phyloP scores from a whole-genome alignment of 64 coral and sea anemone genomes.

The Pocillopora damicornis region DNA sequence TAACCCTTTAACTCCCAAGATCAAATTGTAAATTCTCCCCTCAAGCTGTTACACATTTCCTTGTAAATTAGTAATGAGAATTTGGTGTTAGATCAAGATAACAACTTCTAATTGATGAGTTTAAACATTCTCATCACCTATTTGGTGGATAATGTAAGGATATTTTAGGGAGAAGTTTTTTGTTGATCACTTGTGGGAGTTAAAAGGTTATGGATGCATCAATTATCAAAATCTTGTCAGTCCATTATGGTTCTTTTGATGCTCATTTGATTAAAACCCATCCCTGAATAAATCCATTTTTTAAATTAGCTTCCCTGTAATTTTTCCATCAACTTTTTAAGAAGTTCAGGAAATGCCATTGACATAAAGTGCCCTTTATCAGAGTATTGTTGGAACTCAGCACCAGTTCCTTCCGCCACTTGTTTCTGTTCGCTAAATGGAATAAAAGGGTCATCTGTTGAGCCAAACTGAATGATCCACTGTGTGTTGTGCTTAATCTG shows the following conservation, averaged over 20 bases:
- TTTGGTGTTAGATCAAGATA: too few species aligned
- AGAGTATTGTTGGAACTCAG: slow-evolving; percentile 66
- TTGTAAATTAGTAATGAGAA: too few species aligned
- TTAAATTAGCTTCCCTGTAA: slow-evolving; percentile 18
- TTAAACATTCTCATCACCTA: too few species aligned
- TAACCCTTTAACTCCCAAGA: too few species aligned
- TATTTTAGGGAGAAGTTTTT: too few species aligned
- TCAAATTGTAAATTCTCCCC: too few species aligned
- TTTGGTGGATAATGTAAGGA: too few species aligned
- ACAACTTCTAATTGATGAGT: too few species aligned
- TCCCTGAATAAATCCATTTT: background rate
- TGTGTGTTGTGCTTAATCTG: slow-evolving; percentile 75
- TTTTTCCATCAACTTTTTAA: slow-evolving; percentile 67
- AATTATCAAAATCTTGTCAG: background rate
- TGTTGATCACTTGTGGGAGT: too few species aligned
- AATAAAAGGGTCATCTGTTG: slow-evolving; percentile 87
- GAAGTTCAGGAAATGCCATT: slow-evolving; percentile 64
- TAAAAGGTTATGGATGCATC: too few species aligned
- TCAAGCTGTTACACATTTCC: too few species aligned
- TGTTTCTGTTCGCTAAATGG: slow-evolving; percentile 71
- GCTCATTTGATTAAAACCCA: too few species aligned
- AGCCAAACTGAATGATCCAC: slow-evolving; percentile 93
- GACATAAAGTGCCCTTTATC: slow-evolving; percentile 74
- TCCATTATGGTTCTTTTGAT: background rate
- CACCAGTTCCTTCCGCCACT: slow-evolving; percentile 66